Base-by-base conservation (phyloP, 2,888 invertebrate species). In the Helobdella robusta region DNA sequence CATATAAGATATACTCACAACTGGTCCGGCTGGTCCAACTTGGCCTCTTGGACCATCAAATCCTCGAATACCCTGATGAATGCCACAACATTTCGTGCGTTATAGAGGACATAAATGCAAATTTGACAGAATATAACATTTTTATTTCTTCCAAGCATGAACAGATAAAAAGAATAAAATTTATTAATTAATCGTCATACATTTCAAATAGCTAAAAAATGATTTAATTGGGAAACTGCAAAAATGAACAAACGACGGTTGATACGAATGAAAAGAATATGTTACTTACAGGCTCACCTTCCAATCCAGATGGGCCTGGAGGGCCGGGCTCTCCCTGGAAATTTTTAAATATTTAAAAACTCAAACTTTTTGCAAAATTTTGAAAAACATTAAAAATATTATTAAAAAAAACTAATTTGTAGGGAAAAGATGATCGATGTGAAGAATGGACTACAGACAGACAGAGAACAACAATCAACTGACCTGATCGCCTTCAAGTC, bases 41-140 rank as follows among this genome's bases (percentile, higher is more conserved):
- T 88, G 82, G 11, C 70, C 91, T 77, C 89, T 81, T 0, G 88
- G 86, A 1, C 90, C 91, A 71, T 86, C 84, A 76, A 90, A 90
- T 18, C 91, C 90, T 79, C 90, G 82, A 0, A 89, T 87, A 0
- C 90, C 90, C 88, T 89, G 72, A 66, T 25, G n/a, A n/a, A n/a
- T n/a, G 64, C 18, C 36, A 50, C n/a, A 3, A 50, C n/a, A 35
- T 2, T 11, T 15, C 32, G 20, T 11, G 20, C 11, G 28, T 15
- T 50, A 88, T 89, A 0, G 86, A 84, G 23, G n/a, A n/a, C n/a
- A n/a, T n/a, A n/a, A n/a, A n/a, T n/a, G n/a, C n/a, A n/a, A n/a
- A n/a, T n/a, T n/a, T n/a, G n/a, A n/a, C n/a, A n/a, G n/a, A n/a
- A n/a, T n/a, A n/a, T n/a, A n/a, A n/a, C n/a, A n/a, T n/a, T n/a